Evolutionary conservation across 2,797 vertebrate genomes (phyloP).

Genomic region (Diplodus sargus): DNA sequence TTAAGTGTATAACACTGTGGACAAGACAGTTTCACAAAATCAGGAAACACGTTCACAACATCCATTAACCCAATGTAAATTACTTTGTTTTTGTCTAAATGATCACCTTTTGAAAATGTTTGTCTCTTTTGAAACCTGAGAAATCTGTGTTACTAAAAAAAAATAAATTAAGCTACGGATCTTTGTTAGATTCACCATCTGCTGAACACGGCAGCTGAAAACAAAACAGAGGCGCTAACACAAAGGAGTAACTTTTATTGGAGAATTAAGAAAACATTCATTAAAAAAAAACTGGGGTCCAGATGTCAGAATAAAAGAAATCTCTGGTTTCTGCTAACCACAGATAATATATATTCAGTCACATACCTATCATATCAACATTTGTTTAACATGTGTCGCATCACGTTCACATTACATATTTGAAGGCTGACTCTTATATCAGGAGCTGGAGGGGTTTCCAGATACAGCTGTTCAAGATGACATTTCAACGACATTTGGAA

Average conservation of each 20-base stretch:
- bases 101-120: slow-evolving; percentile 5
- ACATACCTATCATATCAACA: too few relatives aligned
- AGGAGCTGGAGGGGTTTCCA: too few relatives aligned
- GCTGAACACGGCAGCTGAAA: background rate
- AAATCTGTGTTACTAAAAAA: slow-evolving; percentile 20
- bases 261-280: background rate
- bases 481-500: too few relatives aligned
- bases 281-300: background rate
- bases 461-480: too few relatives aligned
- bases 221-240: background rate
- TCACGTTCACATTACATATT: too few relatives aligned
- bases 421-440: too few relatives aligned
- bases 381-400: too few relatives aligned
- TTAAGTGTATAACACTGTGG: background rate
- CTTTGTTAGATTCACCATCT: slow-evolving; percentile 11
- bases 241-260: slow-evolving; percentile 1
- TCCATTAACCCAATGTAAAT: slow-evolving; percentile 1
- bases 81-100: background rate
- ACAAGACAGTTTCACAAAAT: background rate
- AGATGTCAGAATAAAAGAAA: too few relatives aligned
- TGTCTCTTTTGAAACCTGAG: slow-evolving; percentile 20
- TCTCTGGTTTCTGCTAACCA: too few relatives aligned
- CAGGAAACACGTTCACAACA: background rate
- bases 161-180: slow-evolving; percentile 10
- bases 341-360: too few relatives aligned